Evolutionary conservation across 2,888 invertebrate genomes (phyloP).

Genomic region (Flexamia atlantica): DNA sequence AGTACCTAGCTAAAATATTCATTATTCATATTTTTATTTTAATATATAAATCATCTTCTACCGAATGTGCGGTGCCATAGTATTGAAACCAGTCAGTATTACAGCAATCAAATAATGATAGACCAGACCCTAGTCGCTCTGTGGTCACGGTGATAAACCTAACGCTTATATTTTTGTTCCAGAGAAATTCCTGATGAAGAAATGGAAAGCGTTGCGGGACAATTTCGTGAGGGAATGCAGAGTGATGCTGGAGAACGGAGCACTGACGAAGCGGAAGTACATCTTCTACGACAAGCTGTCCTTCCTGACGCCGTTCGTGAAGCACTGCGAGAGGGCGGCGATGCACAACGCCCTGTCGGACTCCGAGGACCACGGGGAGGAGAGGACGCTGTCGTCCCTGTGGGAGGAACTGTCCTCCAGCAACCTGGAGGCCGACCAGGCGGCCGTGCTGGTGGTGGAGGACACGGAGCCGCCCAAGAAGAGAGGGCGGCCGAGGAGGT

Average conservation of each 20-base stretch:
- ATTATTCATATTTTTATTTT: too few relatives aligned
- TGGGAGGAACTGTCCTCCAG: not conserved
- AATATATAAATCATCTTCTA: too few relatives aligned
- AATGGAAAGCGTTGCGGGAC: constrained; percentile 17
- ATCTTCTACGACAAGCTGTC: not conserved
- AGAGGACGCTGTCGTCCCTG: not conserved
- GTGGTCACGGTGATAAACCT: not conserved
- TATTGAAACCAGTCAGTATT: too few relatives aligned
- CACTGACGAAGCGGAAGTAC: not conserved
- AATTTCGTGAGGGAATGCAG: not conserved
- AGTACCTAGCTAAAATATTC: too few relatives aligned
- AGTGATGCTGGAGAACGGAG: not conserved
- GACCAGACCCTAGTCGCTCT: too few relatives aligned
- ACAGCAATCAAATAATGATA: too few relatives aligned
- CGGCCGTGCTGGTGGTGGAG: not conserved
- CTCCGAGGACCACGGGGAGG: not conserved
- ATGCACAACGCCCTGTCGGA: not conserved
- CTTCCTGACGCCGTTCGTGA: not conserved
- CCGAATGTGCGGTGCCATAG: too few relatives aligned
- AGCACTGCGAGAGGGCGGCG: too few relatives aligned
- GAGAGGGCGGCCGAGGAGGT: not conserved
- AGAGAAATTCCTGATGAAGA: not conserved
- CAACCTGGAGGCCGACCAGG: not conserved
- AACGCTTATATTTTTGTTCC: not conserved
- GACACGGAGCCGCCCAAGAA: not conserved